phyloP scores from a whole-genome alignment of 2,797 vertebrate species.

The Moxostoma hubbsi region DNA sequence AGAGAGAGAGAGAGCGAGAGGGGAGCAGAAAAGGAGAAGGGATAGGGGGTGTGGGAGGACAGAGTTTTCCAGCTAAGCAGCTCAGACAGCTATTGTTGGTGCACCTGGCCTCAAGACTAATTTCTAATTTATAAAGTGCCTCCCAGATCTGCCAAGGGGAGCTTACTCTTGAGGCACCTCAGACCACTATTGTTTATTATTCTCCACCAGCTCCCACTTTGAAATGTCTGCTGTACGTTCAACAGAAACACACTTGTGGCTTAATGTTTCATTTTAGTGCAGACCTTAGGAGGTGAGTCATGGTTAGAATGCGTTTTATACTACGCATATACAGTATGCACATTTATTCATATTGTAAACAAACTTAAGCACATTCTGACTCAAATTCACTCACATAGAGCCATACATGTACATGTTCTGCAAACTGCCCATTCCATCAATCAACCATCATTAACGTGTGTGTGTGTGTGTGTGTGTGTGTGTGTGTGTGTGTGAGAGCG shows the following conservation, averaged over 20 bases:
- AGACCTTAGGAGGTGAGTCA: conserved; percentile 27
- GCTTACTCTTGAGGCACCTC: conserved; percentile 48
- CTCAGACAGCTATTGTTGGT: conserved; percentile 46
- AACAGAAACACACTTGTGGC: conserved; percentile 46
- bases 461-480: conserved; percentile 16
- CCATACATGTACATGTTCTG: conserved; percentile 34
- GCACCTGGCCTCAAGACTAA: conserved; percentile 53
- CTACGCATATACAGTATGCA: conserved; percentile 7
- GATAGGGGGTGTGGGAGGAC: conserved; percentile 12
- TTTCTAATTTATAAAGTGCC: conserved; percentile 51
- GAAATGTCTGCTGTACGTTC: conserved; percentile 40
- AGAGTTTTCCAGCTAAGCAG: conserved; percentile 41
- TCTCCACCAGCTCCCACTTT: conserved; percentile 47
- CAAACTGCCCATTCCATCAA: conserved; percentile 19
- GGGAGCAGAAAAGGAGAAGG: neutral
- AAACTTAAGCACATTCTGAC: conserved; percentile 30
- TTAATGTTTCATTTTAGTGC: conserved; percentile 26
- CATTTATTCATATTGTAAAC: conserved; percentile 48
- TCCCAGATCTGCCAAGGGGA: conserved; percentile 34
- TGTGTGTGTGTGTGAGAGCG: conserved; percentile 19
- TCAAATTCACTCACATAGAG: conserved; percentile 21
- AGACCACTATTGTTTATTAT: conserved; percentile 55
- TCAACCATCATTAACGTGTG: neutral
- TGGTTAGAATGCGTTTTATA: conserved; percentile 24
- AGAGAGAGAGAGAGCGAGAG: neutral